These are phyloP conservation scores for Eulemur coronatus DNA, from an alignment of 2,797 vertebrate genomes.

Conservation along the genomic window DNA sequence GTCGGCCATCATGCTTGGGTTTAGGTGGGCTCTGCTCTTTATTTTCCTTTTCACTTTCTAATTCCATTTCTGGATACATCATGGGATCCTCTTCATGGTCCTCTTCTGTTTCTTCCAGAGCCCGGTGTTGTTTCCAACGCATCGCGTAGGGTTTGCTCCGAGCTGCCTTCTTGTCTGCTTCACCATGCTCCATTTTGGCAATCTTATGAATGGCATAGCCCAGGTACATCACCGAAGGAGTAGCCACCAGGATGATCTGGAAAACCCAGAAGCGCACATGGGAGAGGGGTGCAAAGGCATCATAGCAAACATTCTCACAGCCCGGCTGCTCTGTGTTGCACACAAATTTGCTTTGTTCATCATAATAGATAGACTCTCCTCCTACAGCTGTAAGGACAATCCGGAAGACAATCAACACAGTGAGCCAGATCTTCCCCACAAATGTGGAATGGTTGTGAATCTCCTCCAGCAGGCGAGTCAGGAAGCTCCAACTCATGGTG, in stretches of 20 bases:
- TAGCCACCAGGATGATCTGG: conserved; percentile 96
- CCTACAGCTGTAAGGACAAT: conserved; percentile 98
- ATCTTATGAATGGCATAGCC: conserved; percentile 98
- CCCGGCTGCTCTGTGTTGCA: conserved; percentile 98
- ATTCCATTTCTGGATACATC: conserved; percentile 91
- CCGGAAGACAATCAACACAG: conserved; percentile 96
- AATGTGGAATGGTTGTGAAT: conserved; percentile 99
- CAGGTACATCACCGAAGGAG: conserved; percentile 96
- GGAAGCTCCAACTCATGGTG: conserved; percentile 99
- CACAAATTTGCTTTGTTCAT: conserved; percentile 98
- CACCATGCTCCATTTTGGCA: conserved; percentile 88
- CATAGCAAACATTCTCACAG: conserved; percentile 98
- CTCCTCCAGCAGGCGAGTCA: conserved; percentile 98
- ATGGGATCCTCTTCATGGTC: conserved; percentile 94
- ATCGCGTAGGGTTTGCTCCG: conserved; percentile 83
- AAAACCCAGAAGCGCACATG: conserved; percentile 99
- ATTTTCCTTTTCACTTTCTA: conserved; percentile 88
- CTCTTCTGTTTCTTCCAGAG: conserved; percentile 89
- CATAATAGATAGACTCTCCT: conserved; percentile 99
- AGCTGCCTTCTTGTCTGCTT: conserved; percentile 74
- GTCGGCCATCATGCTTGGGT: conserved; percentile 92
- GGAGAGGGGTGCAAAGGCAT: conserved; percentile 96
- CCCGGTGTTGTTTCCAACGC: conserved; percentile 90
- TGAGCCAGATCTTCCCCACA: conserved; percentile 99
- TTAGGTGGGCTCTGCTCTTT: conserved; percentile 88